These are phyloP conservation scores for Podarcis cretensis DNA, from an alignment of 2,113 vertebrate species.

Conservation along the genomic window DNA sequence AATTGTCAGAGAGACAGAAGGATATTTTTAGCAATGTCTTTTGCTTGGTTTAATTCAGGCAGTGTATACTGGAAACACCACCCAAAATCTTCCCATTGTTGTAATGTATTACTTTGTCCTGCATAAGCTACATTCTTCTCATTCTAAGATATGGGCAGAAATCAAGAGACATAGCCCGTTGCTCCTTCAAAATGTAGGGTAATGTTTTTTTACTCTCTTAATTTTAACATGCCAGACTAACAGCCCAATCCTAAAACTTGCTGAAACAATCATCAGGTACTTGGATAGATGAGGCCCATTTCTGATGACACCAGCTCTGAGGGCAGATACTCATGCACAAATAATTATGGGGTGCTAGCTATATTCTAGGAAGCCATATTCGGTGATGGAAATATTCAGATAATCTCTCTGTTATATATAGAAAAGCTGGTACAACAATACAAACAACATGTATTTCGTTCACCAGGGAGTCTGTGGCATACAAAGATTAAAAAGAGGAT, in stretches of 20 bases:
- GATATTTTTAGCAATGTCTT: constrained; percentile 31
- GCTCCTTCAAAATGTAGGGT: constrained; percentile 44
- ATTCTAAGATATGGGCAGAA: constrained; percentile 43
- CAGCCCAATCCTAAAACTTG: background rate
- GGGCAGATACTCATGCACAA: background rate
- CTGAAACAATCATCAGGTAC: background rate
- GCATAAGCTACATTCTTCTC: constrained; percentile 49
- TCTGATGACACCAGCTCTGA: background rate
- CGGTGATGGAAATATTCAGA: constrained; percentile 31
- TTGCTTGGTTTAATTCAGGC: constrained; percentile 56
- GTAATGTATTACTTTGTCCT: constrained; percentile 61
- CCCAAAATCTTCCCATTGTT: constrained; percentile 44
- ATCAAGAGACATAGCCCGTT: constrained; percentile 52
- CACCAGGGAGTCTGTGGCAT: background rate
- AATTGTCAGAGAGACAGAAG: constrained; percentile 37
- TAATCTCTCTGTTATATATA: background rate
- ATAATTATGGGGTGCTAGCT: constrained; percentile 35
- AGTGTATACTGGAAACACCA: constrained; percentile 35
- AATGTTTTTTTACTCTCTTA: constrained; percentile 53
- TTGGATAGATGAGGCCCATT: background rate
- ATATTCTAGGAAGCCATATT: constrained; percentile 42
- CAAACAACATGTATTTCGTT: background rate
- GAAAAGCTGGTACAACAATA: background rate
- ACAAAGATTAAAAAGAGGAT: background rate
- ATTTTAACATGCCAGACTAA: constrained; percentile 10